Evolutionary conservation across 2,113 vertebrate species (phyloP), one percentile per base, ranked within the genome.

Genomic region (Ivindomyrus marchei): DNA sequence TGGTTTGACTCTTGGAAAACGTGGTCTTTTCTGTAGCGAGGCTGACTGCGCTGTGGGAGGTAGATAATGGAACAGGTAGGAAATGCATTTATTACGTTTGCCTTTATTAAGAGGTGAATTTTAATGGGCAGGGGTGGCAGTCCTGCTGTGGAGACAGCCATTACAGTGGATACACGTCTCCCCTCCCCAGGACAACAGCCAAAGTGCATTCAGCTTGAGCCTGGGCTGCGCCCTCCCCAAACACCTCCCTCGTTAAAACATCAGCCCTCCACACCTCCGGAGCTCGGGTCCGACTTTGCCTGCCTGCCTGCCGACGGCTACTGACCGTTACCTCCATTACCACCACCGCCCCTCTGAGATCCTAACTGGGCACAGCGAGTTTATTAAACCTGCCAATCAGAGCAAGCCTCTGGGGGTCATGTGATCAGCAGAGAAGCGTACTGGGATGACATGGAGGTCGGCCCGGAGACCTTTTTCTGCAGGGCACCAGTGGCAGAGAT

Each of bases 91-190:
- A 93, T 92, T 92, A 91, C 92, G 91, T 92, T 91, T 56, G 92
- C 91, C 91, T 91, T 92, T 93, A 93, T 93, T 93, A 93, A 91
- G 53, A 92, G 91, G 90, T 90, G 92, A 93, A 93, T 93, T 93
- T 93, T 93, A 93, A 93, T 93, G 90, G 90, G 87, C 24, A 88
- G 88, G 91, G 91, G 89, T 84, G 90, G 91, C 91, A 90, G 89
- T 92, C 91, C 91, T 90, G 88, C 91, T 91, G 90, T 52, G 91
- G 92, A 93, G 91, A 91, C 90, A 46, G 89, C 39, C 74, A 89
- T 88, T 90, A 90, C 80, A 31, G 74, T 85, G 11, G 19, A 85
- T 56, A 70, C 45, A 17, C 21, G 74, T 42, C 77, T 36, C 86
- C 15, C 89, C 85, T 77, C 66, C 17, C n/a, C 91, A 49, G 89